Evolutionary conservation across 2,797 vertebrate genomes (phyloP).

Genomic region (Pseudopleuronectes americanus): DNA sequence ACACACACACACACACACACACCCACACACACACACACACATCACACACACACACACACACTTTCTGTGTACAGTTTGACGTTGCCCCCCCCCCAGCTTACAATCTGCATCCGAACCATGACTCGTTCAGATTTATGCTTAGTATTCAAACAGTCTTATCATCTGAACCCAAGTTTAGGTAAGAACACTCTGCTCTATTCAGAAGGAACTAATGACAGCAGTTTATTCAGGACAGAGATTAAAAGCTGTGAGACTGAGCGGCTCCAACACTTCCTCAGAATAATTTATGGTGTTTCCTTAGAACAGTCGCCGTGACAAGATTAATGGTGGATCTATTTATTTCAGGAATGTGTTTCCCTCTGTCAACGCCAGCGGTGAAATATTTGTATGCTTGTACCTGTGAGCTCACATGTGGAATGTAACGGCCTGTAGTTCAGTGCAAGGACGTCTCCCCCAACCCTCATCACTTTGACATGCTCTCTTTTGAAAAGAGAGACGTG

Average conservation of each 20-base stretch:
- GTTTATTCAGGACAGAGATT: slow-evolving; percentile 73
- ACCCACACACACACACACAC: no score
- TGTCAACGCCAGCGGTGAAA: slow-evolving; percentile 31
- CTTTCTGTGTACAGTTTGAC: slow-evolving; percentile 1
- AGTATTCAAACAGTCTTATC: slow-evolving; percentile 69
- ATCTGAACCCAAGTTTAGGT: slow-evolving; percentile 47
- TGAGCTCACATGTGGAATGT: slow-evolving; percentile 21
- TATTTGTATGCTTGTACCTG: slow-evolving; percentile 51
- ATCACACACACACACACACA: neutral
- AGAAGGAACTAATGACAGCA: slow-evolving; percentile 62
- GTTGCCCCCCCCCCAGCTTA: slow-evolving; percentile 14
- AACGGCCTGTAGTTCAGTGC: slow-evolving; percentile 9
- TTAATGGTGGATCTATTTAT: slow-evolving; percentile 66
- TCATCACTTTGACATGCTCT: slow-evolving; percentile 46
- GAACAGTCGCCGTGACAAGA: slow-evolving; percentile 59
- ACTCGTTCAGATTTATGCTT: slow-evolving; percentile 64
- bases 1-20: neutral
- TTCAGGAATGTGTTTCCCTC: slow-evolving; percentile 46
- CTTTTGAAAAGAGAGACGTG: neutral
- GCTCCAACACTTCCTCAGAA: slow-evolving; percentile 61
- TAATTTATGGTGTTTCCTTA: slow-evolving; percentile 60
- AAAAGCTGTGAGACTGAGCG: slow-evolving; percentile 67
- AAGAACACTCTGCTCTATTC: slow-evolving; percentile 61
- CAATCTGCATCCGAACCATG: slow-evolving; percentile 66
- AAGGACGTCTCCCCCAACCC: slow-evolving; percentile 37